phyloP scores from a whole-genome alignment of 2,113 vertebrate species.

The Nestor notabilis region DNA sequence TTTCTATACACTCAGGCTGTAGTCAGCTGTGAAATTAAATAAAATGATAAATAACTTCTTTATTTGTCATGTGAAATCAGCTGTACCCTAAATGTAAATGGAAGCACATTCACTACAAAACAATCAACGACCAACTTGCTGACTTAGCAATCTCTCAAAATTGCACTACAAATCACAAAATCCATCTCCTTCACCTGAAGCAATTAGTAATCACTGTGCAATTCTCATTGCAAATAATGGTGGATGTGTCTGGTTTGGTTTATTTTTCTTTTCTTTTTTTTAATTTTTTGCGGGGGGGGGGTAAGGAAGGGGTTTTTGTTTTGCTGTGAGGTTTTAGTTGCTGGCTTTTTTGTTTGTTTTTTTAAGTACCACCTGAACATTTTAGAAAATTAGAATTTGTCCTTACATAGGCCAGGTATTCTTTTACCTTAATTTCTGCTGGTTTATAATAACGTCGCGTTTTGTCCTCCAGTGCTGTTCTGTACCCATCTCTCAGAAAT shows the following conservation, averaged over 20 bases:
- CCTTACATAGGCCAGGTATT: neutral
- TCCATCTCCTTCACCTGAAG: neutral
- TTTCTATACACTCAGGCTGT: slow-evolving; percentile 30
- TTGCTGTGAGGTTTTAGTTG: neutral
- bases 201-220: neutral
- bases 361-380: neutral
- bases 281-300: neutral
- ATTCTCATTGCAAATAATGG: neutral
- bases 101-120: slow-evolving; percentile 43
- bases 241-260: neutral
- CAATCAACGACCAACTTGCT: neutral
- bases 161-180: neutral
- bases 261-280: too few relatives aligned
- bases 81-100: slow-evolving; percentile 22
- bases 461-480: slow-evolving; percentile 91
- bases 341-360: neutral
- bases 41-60: slow-evolving; percentile 61
- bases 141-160: neutral
- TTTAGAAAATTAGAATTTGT: neutral
- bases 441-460: slow-evolving; percentile 90
- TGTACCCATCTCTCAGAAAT: slow-evolving; percentile 92
- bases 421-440: slow-evolving; percentile 96
- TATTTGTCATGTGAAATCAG: slow-evolving; percentile 44
- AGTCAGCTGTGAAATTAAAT: slow-evolving; percentile 72
- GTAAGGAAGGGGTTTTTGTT: neutral